These are phyloP conservation scores for Xenotilapia leptura DNA, from an alignment of 2,113 vertebrate species.

Conservation along the genomic window DNA sequence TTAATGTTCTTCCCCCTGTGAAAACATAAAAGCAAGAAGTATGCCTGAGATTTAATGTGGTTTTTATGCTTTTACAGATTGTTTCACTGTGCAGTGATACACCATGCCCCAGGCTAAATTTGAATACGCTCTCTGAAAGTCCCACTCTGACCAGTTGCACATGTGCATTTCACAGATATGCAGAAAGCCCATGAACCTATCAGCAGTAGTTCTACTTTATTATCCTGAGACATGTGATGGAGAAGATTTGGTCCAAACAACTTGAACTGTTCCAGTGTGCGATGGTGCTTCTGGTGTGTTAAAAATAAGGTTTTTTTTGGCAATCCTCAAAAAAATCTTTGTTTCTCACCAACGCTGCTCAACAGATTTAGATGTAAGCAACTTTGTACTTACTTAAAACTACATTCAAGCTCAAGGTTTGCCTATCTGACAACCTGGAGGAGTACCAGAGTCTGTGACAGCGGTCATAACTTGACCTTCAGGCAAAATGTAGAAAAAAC, in stretches of 20 bases:
- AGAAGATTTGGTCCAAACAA: neutral
- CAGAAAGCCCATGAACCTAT: neutral
- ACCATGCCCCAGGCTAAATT: neutral
- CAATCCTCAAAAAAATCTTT: neutral
- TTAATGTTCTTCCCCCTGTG: neutral
- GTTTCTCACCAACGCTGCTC: neutral
- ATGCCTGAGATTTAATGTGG: neutral
- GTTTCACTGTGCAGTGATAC: neutral
- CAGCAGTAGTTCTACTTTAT: neutral
- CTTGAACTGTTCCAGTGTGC: neutral
- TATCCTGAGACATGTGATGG: neutral
- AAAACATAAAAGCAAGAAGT: neutral
- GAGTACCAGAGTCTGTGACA: neutral
- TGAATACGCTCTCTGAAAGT: neutral
- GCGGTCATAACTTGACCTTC: neutral
- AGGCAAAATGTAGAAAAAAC: neutral
- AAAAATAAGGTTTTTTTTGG: rapidly evolving
- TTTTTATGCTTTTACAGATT: neutral
- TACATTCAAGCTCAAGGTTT: neutral
- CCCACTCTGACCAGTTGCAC: neutral
- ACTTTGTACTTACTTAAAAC: neutral
- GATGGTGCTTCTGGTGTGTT: neutral
- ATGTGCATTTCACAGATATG: neutral
- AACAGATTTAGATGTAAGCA: neutral
- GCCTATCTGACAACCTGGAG: neutral